These are phyloP conservation scores for Todus mexicanus DNA, from an alignment of 2,797 vertebrate species.

Conservation along the genomic window DNA sequence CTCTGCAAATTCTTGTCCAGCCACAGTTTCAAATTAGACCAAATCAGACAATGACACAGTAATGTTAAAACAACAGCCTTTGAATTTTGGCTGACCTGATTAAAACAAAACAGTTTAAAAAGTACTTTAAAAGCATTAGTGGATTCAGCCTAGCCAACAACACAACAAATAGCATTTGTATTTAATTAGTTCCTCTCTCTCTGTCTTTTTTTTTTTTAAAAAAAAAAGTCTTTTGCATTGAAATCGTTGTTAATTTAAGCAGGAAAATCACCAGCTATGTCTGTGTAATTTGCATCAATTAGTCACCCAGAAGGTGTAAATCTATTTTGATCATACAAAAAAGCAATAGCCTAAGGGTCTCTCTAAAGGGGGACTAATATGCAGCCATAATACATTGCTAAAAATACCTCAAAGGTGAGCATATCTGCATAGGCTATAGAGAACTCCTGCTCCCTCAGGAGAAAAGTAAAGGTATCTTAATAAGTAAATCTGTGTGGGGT, in stretches of 20 bases:
- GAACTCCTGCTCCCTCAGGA: not conserved
- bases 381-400: not conserved
- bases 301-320: slow-evolving; percentile 15
- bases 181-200: not conserved
- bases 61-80: not conserved
- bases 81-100: not conserved
- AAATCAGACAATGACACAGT: not conserved
- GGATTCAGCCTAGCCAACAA: not conserved
- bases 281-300: slow-evolving; percentile 39
- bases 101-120: not conserved
- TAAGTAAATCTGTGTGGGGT: not conserved
- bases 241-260: not conserved
- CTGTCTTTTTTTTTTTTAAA: not conserved
- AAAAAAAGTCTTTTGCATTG: not conserved
- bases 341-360: not conserved
- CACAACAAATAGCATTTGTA: not conserved
- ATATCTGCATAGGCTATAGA: not conserved
- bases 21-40: not conserved
- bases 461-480: not conserved
- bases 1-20: not conserved
- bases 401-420: not conserved
- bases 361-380: not conserved
- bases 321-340: slow-evolving; percentile 10
- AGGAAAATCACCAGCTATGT: not conserved
- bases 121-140: not conserved